Evolutionary conservation across 1,140 invertebrate species (phyloP).

Genomic region (Amyelois transitella): DNA sequence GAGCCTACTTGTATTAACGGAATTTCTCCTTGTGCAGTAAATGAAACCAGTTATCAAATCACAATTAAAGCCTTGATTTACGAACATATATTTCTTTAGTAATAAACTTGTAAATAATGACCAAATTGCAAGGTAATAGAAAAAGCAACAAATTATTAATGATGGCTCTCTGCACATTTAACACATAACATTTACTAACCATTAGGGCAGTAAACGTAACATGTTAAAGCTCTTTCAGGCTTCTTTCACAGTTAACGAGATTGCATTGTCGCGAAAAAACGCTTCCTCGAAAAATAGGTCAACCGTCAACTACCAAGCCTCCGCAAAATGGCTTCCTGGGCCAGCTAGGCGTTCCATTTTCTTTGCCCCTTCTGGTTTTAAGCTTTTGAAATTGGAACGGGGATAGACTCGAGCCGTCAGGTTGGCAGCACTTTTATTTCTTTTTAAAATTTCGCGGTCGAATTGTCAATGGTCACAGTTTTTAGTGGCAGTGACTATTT

Average conservation of each 20-base stretch:
- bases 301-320: constrained; percentile 24
- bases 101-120: neutral
- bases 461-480: neutral
- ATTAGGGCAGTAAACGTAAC: neutral
- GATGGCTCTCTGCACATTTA: no score
- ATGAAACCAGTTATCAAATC: no score
- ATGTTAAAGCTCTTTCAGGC: neutral
- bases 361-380: constrained; percentile 5
- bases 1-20: no score
- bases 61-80: neutral
- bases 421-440: constrained; percentile 4
- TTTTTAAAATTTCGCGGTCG: constrained; percentile 7
- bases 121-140: neutral
- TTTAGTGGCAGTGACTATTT: constrained; percentile 4
- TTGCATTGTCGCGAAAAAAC: constrained; percentile 38
- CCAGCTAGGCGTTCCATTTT: constrained; percentile 19
- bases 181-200: neutral
- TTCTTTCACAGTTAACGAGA: constrained; percentile 29
- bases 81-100: neutral
- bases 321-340: constrained; percentile 34
- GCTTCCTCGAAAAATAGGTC: constrained; percentile 32
- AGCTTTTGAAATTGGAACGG: constrained; percentile 10
- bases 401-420: constrained; percentile 1
- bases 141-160: neutral
- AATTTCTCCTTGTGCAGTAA: no score